Base-by-base conservation (phyloP, 2,113 vertebrate species). In the Ammodytes dubius region DNA sequence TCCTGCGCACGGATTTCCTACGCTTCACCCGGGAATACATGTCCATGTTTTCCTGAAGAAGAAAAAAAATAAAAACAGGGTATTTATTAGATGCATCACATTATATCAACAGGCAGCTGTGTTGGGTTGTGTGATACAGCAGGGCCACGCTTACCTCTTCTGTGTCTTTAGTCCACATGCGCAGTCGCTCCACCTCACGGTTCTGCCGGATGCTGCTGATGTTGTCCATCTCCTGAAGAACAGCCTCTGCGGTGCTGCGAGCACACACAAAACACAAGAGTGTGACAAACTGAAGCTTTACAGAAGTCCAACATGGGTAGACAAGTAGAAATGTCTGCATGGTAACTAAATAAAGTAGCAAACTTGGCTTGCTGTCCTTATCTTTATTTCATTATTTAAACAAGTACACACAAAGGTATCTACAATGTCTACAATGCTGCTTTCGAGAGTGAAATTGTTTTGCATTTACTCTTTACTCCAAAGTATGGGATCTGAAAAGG, bases 1-100 rank as follows among this genome's bases (percentile, higher is more conserved):
- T 97, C 93, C 98, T 97, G 75, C 98, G 95, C 93, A 99, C 86
- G 5, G 98, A 97, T 84, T 99, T 99, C 89, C 98, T 96, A 15
- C 98, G 96, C 91, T 99, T 99, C 70, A 99, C 98, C 86, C 98
- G 96, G 70, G 98, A 99, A 92, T 99, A 99, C 98, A 99, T 99
- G 93, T 99, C 98, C 97, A 99, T 99, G 93, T 98, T 99, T 95
- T 99, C 98, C 98, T 99, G 74, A 14, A 85, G 27, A 27, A 27
- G 27, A 27, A 27, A 27, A 27, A 27, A 27, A 27, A 1, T n/a
- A 84, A 63, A 74, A 60, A 73, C 8, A 74, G 4, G 47, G 11
- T 8, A 9, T 53, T 47, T 17, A 43, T 60, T 66, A 50, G 37
- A 47, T 46, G 17, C 37, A 61, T 59, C 53, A 54, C 7, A n/a